Evolutionary conservation across 2,797 vertebrate species (phyloP).

Genomic region (Lutjanus campechanus): DNA sequence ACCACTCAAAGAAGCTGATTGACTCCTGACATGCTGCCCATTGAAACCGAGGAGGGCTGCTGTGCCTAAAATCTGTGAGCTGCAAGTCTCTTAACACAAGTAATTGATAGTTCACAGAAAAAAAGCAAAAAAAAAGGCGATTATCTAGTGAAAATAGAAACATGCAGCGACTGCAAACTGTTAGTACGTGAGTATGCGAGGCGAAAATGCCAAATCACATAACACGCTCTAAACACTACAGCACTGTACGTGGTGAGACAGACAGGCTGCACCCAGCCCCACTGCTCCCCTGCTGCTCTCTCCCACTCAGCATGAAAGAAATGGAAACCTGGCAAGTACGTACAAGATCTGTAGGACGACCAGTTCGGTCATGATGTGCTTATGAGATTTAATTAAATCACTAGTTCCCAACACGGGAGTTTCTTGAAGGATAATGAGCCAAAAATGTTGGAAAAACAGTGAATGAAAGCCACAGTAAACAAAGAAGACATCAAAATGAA

Average conservation of each 20-base stretch:
- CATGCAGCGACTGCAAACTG: neutral
- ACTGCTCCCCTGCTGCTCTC: constrained; percentile 22
- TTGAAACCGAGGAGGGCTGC: neutral
- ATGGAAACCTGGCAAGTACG: constrained; percentile 65
- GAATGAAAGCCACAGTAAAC: constrained; percentile 29
- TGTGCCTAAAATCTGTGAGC: neutral
- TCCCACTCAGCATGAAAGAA: constrained; percentile 35
- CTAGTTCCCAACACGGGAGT: constrained; percentile 31
- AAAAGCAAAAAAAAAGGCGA: neutral
- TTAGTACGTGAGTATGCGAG: neutral
- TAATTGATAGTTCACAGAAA: neutral
- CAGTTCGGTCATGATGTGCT: constrained; percentile 64
- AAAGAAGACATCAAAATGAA: constrained; percentile 44
- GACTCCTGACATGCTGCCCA: neutral
- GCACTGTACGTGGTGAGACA: neutral
- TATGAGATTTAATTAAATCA: constrained; percentile 61
- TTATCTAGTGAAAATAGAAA: constrained; percentile 3
- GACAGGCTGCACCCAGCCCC: constrained; percentile 28
- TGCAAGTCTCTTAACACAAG: neutral
- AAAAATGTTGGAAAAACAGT: constrained; percentile 21
- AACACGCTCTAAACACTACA: neutral
- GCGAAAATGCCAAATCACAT: constrained; percentile 8
- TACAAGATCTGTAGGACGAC: constrained; percentile 65
- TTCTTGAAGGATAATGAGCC: constrained; percentile 16
- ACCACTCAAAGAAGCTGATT: neutral